Conservation (phyloP, 2,797 vertebrate genomes). For the Gadopsis marmoratus region DNA sequence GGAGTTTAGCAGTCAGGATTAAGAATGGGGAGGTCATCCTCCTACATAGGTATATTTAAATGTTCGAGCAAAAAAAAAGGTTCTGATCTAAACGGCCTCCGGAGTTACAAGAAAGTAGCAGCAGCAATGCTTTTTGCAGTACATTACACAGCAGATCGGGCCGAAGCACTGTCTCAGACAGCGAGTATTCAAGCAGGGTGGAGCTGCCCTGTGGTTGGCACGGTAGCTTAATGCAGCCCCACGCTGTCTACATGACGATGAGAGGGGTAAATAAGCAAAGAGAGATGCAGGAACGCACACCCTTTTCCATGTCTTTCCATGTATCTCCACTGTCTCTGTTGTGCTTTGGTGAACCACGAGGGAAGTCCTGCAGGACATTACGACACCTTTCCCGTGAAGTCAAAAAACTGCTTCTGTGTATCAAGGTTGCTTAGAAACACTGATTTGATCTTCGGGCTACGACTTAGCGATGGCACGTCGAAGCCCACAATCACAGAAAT, state of each 20-base stretch:
- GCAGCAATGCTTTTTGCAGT: not conserved
- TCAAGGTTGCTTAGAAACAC: slow-evolving; percentile 9
- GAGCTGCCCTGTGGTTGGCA: slow-evolving; percentile 55
- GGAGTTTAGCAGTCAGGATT: not conserved
- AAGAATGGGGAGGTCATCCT: not conserved
- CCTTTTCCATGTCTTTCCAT: slow-evolving; percentile 10
- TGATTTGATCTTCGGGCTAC: slow-evolving; percentile 2
- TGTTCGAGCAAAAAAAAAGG: not conserved
- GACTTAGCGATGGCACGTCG: not conserved
- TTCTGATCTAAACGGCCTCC: not conserved
- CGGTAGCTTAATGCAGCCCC: slow-evolving; percentile 37
- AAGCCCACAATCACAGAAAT: slow-evolving; percentile 8
- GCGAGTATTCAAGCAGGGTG: slow-evolving; percentile 50
- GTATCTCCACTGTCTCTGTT: slow-evolving; percentile 34
- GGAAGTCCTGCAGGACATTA: slow-evolving; percentile 55
- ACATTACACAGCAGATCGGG: not conserved
- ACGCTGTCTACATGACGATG: slow-evolving; percentile 34
- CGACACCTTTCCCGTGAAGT: slow-evolving; percentile 47
- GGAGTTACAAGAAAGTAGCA: not conserved
- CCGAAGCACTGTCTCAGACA: slow-evolving; percentile 8
- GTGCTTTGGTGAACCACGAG: slow-evolving; percentile 38
- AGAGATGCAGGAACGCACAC: slow-evolving; percentile 33
- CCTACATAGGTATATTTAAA: not conserved
- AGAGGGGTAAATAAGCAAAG: slow-evolving; percentile 43
- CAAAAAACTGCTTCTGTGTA: slow-evolving; percentile 7